Evolutionary conservation across 2,113 vertebrate genomes (phyloP).

Genomic region (Phoenicopterus ruber): DNA sequence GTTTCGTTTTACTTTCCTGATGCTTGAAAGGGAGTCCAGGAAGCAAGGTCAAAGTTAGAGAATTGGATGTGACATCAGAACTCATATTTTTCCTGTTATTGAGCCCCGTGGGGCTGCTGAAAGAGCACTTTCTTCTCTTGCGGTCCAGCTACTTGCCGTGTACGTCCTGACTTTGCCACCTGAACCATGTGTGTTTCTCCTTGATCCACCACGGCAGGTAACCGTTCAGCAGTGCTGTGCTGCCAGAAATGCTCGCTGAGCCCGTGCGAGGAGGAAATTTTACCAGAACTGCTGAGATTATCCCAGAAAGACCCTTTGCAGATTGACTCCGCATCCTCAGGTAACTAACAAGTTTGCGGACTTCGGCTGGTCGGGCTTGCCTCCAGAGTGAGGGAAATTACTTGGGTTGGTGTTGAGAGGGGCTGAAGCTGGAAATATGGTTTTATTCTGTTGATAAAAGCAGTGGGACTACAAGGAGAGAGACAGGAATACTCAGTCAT

Average conservation of each 20-base stretch:
- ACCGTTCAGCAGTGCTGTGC: constrained; percentile 62
- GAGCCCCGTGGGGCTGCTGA: neutral
- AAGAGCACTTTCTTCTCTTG: neutral
- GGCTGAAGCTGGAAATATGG: neutral
- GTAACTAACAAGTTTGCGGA: constrained; percentile 49
- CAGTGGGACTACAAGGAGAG: neutral
- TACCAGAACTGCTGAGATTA: constrained; percentile 61
- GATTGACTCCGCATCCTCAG: constrained; percentile 71
- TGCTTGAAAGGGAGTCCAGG: neutral
- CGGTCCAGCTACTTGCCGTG: neutral
- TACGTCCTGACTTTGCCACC: neutral
- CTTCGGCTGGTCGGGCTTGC: neutral
- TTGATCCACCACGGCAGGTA: constrained; percentile 58
- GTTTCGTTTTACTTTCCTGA: neutral
- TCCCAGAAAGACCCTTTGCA: constrained; percentile 59
- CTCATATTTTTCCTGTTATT: neutral
- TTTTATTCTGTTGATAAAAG: neutral
- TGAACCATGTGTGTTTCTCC: constrained; percentile 33
- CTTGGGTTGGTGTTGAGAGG: neutral
- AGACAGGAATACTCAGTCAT: neutral
- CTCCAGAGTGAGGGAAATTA: neutral
- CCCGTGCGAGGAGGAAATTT: constrained; percentile 61
- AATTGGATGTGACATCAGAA: neutral
- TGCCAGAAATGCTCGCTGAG: constrained; percentile 77
- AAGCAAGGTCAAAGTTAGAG: neutral